Evolutionary conservation across 2,888 invertebrate species (phyloP).

Genomic region (Drosophila fulvimacula): DNA sequence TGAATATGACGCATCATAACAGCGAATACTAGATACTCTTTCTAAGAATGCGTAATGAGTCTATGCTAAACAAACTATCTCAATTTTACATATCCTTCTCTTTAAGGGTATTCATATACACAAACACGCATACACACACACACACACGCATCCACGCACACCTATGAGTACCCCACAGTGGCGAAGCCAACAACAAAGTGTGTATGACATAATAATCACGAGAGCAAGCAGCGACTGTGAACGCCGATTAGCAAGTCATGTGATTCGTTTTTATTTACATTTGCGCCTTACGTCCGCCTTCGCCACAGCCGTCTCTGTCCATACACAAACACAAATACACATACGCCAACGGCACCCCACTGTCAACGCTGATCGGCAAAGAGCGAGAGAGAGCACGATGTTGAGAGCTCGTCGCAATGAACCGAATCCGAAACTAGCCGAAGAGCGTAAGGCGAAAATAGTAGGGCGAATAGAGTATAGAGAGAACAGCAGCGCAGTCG

Average conservation of each 20-base stretch:
- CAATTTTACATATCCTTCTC: constrained; percentile 29
- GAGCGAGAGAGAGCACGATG: constrained; percentile 20
- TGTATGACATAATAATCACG: constrained; percentile 85
- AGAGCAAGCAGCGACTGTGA: constrained; percentile 80
- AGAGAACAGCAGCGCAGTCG: constrained; percentile 15
- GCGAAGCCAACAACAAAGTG: constrained; percentile 67
- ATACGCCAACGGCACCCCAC: constrained; percentile 21
- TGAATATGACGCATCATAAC: constrained; percentile 1
- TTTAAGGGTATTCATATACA: constrained; percentile 18
- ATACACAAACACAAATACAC: constrained; percentile 19
- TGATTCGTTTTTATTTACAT: constrained; percentile 84
- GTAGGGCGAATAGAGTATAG: constrained; percentile 7
- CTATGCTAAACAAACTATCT: neutral
- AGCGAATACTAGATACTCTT: constrained; percentile 29
- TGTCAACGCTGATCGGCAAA: constrained; percentile 34
- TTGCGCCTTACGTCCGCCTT: constrained; percentile 66
- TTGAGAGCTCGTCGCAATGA: constrained; percentile 29
- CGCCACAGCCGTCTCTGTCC: constrained; percentile 18
- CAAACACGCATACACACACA: neutral
- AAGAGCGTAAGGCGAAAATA: constrained; percentile 10
- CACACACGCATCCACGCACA: neutral
- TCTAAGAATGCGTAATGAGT: neutral
- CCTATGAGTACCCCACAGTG: constrained; percentile 32
- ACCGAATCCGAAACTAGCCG: constrained; percentile 22
- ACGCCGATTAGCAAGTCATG: constrained; percentile 84